Percentiles rank a stretch among this genome's conserved stretches.
These are phyloP conservation scores for Aegotheles bennettii DNA, from an alignment of 2,113 vertebrate species.

Conservation along the genomic window DNA sequence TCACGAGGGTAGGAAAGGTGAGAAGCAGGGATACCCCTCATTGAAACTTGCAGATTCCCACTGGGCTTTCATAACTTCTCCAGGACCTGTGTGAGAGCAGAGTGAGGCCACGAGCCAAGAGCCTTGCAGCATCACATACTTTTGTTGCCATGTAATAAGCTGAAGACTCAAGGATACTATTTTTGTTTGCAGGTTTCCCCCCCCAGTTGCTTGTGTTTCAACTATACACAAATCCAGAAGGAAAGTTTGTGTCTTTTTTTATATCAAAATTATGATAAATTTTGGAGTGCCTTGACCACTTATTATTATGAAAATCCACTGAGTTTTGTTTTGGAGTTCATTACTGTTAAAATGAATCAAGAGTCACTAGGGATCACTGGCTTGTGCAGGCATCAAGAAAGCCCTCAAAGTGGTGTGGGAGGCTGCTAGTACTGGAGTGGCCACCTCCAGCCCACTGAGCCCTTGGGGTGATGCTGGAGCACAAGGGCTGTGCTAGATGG, in stretches of 20 bases:
- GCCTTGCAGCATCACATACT: background rate
- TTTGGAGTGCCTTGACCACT: background rate
- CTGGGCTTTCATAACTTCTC: background rate
- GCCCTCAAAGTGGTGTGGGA: background rate
- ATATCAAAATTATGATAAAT: background rate
- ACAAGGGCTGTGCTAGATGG: background rate
- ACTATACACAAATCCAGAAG: background rate
- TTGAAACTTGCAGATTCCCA: background rate
- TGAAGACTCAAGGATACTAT: background rate
- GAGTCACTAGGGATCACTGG: background rate
- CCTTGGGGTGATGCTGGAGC: background rate
- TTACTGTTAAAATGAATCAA: background rate
- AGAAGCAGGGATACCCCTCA: background rate
- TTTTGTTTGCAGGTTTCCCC: background rate
- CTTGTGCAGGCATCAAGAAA: background rate
- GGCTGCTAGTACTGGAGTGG: rapidly evolving
- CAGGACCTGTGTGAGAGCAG: background rate
- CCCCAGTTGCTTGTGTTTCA: background rate
- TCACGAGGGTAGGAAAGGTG: background rate
- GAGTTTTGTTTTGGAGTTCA: no score
- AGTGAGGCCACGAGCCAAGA: background rate
- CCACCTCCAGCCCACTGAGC: background rate
- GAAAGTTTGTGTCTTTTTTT: background rate
- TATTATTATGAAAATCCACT: no score
- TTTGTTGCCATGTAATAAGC: background rate